Conservation (phyloP, 2,797 vertebrate species). For the Eutrigla gurnardus region DNA sequence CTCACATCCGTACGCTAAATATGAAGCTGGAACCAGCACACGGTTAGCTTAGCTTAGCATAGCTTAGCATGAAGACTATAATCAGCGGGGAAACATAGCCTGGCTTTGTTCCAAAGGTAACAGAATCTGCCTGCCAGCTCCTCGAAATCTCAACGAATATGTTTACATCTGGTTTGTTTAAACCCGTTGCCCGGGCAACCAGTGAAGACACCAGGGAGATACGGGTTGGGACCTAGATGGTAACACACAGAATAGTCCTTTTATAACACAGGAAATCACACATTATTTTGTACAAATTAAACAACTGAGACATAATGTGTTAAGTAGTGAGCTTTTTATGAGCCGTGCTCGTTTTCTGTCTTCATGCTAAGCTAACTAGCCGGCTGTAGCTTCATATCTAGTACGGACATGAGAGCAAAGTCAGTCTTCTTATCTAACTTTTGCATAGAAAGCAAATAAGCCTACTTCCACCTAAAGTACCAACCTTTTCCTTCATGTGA, state of each 20-base stretch:
- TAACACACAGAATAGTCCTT: not conserved
- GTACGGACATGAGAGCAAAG: not conserved
- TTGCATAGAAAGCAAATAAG: not conserved
- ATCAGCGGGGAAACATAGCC: not conserved
- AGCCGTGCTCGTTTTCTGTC: slow-evolving; percentile 9
- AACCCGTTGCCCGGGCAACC: not conserved
- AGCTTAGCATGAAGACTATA: slow-evolving; percentile 1
- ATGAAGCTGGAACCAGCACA: not conserved
- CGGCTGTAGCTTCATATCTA: not conserved
- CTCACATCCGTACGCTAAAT: not conserved
- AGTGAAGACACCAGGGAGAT: not conserved
- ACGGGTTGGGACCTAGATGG: too few species aligned
- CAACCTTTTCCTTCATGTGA: slow-evolving; percentile 11
- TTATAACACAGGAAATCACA: not conserved
- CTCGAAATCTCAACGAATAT: not conserved
- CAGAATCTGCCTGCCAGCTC: not conserved
- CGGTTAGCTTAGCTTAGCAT: not conserved
- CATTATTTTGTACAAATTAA: not conserved
- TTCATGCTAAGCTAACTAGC: slow-evolving; percentile 21
- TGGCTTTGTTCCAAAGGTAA: not conserved
- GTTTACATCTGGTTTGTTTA: not conserved
- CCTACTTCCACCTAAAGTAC: not conserved
- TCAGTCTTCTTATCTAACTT: not conserved
- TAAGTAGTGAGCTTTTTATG: not conserved
- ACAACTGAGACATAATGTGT: not conserved